phyloP scores from a whole-genome alignment of 2,888 invertebrate species.

The Odontocolon sp. region DNA sequence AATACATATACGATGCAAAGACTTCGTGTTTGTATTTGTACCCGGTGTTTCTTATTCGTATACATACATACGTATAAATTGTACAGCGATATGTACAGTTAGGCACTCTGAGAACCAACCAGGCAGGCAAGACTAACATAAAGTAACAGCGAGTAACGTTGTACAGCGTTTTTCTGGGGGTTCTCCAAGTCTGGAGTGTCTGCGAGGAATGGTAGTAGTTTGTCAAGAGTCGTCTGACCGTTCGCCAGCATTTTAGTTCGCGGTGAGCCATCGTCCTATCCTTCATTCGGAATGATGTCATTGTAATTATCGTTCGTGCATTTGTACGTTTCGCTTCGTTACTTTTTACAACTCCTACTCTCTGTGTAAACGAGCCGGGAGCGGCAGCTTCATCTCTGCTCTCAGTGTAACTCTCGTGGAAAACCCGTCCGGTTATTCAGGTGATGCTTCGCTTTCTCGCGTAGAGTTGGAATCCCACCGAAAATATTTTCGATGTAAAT shows the following conservation, averaged over 20 bases:
- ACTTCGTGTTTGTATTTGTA: no score
- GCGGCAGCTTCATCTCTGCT: constrained; percentile 10
- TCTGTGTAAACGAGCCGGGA: no score
- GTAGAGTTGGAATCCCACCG: neutral
- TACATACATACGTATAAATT: no score
- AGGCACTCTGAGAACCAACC: no score
- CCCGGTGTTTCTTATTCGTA: no score
- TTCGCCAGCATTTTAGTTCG: neutral
- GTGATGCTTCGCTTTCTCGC: constrained; percentile 13
- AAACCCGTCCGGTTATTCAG: constrained; percentile 24
- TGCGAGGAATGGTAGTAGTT: constrained; percentile 33
- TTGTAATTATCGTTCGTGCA: constrained; percentile 43
- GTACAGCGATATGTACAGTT: no score
- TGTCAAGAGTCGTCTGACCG: constrained; percentile 6
- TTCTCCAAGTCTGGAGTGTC: neutral
- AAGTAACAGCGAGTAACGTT: no score
- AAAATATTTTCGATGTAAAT: no score
- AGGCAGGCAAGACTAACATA: no score
- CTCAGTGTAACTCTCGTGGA: neutral
- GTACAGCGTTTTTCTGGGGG: no score
- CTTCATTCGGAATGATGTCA: constrained; percentile 48
- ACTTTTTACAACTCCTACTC: no score
- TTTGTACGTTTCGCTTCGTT: constrained; percentile 7
- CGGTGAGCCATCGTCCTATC: neutral
- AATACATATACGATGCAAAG: no score